A percentile compares a stretch with the other conserved stretches of the same genome.
These are phyloP conservation scores for Sabatieria punctata DNA, from an alignment of 2,888 invertebrate genomes.

Conservation along the genomic window DNA sequence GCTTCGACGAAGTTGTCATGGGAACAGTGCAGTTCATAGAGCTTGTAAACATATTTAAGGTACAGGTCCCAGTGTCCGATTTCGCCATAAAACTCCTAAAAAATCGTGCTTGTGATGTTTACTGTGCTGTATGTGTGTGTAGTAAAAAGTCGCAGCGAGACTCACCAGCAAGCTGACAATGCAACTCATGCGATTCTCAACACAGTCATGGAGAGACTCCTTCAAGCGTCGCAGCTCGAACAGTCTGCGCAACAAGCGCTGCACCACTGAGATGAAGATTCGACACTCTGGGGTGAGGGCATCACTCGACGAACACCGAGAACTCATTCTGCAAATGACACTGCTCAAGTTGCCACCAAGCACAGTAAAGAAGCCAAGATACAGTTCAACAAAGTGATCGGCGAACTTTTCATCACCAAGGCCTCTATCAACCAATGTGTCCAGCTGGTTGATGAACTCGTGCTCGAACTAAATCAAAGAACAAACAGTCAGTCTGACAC, in stretches of 20 bases:
- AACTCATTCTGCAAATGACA: slow-evolving; percentile 15
- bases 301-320: slow-evolving; percentile 9
- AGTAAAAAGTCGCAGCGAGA: neutral
- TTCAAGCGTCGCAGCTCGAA: slow-evolving; percentile 61
- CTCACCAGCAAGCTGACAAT: slow-evolving; percentile 60
- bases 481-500: too few relatives aligned
- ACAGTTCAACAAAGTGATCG: slow-evolving; percentile 52
- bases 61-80: slow-evolving; percentile 87
- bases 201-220: slow-evolving; percentile 50
- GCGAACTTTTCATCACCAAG: slow-evolving; percentile 61
- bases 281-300: neutral
- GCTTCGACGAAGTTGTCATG: slow-evolving; percentile 87
- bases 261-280: slow-evolving; percentile 59
- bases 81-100: slow-evolving; percentile 69
- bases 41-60: slow-evolving; percentile 75
- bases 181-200: slow-evolving; percentile 70
- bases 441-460: slow-evolving; percentile 80
- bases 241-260: slow-evolving; percentile 63
- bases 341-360: slow-evolving; percentile 7
- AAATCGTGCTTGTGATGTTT: too few relatives aligned
- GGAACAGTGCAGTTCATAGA: slow-evolving; percentile 71
- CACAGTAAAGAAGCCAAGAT: neutral
- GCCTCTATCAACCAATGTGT: slow-evolving; percentile 64
- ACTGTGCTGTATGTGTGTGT: too few relatives aligned
- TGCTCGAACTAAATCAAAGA: slow-evolving; percentile 53